Evolutionary conservation across 1,140 invertebrate genomes (phyloP).

Genomic region (Epicauta chinensis): DNA sequence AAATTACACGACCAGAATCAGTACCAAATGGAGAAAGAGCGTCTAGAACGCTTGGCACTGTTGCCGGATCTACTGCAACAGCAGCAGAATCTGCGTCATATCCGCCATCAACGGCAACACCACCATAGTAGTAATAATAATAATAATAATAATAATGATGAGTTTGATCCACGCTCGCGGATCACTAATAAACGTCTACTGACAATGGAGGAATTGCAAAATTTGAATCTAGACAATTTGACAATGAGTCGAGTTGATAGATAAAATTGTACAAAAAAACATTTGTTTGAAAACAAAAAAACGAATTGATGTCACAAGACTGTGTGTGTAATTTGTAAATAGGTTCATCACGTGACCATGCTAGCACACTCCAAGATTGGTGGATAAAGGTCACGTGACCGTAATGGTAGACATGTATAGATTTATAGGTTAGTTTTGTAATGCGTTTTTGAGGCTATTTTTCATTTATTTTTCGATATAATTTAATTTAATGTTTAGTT

Average conservation of each 20-base stretch:
- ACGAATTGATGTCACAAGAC: too few relatives aligned
- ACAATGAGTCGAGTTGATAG: slow-evolving; percentile 3
- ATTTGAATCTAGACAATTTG: slow-evolving; percentile 7
- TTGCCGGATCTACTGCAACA: slow-evolving; percentile 11
- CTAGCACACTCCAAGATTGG: too few relatives aligned
- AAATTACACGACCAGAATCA: slow-evolving; percentile 30
- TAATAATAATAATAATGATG: neutral
- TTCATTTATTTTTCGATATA: too few relatives aligned
- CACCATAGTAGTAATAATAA: too few relatives aligned
- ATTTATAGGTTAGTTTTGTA: too few relatives aligned
- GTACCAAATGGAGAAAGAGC: slow-evolving; percentile 21
- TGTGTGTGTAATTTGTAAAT: too few relatives aligned
- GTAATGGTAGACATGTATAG: too few relatives aligned
- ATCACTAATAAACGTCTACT: slow-evolving; percentile 15
- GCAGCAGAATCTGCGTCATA: slow-evolving; percentile 27
- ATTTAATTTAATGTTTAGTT: too few relatives aligned
- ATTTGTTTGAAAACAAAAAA: too few relatives aligned
- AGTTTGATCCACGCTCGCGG: slow-evolving; percentile 11
- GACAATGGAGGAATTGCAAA: slow-evolving; percentile 15
- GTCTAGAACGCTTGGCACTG: slow-evolving; percentile 27
- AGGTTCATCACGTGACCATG: too few relatives aligned
- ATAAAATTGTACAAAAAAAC: neutral
- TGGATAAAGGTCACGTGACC: too few relatives aligned
- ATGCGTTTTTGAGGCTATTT: too few relatives aligned
- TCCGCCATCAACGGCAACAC: slow-evolving; percentile 34